These are phyloP conservation scores for Balearica regulorum DNA, from an alignment of 2,797 vertebrate species.

Conservation along the genomic window DNA sequence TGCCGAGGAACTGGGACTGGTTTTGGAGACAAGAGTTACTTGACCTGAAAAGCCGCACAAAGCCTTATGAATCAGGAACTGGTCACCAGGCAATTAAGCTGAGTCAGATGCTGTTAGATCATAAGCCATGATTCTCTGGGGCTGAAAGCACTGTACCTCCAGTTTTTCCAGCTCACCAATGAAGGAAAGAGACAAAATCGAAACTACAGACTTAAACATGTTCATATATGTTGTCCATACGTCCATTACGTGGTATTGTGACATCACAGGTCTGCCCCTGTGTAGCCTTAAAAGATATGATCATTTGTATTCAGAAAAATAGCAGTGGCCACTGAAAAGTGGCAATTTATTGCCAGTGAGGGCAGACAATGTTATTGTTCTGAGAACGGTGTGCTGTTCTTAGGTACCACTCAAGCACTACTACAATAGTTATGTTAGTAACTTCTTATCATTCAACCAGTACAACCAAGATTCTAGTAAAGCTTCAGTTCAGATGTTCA, in stretches of 20 bases:
- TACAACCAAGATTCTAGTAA: neutral
- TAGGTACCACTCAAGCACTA: neutral
- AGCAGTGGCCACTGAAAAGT: neutral
- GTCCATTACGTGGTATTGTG: neutral
- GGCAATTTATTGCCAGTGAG: neutral
- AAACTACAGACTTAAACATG: accelerated
- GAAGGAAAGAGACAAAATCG: neutral
- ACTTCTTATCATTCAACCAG: neutral
- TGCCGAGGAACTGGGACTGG: neutral
- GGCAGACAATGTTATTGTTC: neutral
- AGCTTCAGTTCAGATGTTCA: neutral
- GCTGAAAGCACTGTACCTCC: neutral
- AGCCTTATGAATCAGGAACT: neutral
- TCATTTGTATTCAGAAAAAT: neutral
- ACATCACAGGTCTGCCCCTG: neutral
- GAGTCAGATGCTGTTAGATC: neutral
- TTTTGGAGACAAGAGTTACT: neutral
- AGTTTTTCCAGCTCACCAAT: neutral
- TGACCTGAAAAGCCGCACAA: neutral
- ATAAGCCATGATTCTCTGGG: neutral
- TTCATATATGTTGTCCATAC: neutral
- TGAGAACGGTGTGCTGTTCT: neutral
- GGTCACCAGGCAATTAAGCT: neutral
- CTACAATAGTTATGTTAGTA: neutral
- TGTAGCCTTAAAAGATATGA: neutral